Evolutionary conservation across 2,888 invertebrate genomes (phyloP), one percentile per base, ranked within the genome.

Genomic region (Sinopyrophorus schimmeli): DNA sequence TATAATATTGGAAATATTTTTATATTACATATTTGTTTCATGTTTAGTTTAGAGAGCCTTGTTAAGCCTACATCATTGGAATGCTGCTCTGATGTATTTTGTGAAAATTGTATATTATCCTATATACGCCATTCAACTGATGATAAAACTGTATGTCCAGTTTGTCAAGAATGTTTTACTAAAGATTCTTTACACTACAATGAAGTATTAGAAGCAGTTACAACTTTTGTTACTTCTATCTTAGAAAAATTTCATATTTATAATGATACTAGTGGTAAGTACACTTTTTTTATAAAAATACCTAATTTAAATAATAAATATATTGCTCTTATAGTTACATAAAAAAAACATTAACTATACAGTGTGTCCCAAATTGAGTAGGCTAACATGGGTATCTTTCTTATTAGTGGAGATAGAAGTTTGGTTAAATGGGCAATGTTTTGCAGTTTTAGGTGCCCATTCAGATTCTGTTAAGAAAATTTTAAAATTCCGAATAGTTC

Each of bases 71-170:
- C 48, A 15, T 24, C 47, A 47, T 11, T 57, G 26, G 26, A 11
- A 15, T 10, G 38, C 27, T 60, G 60, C 40, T 12, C 27, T 5
- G 58, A 60, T 38, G 20, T 50, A 12, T 60, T 55, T 32, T 60
- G 60, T 48, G 24, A 38, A 12, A 50, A 55, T 5, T 60, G 60
- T 35, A 52, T 55, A 39, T 28, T 39, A 27, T 38, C 40, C 3
- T 51, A 48, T 21, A 11, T 11, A 15, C 21, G 35, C 5, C 31
- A 37, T 31, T 20, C 34, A 5, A 6, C 23, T 5, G 26, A 18
- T 3, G 17, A 26, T 21, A 17, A 37, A 17, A 7, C 23, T n/a
- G 35, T 31, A 1, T 38, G 38, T 11, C 43, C 47, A 7, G 17
- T 52, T 11, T 42, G 43, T 15, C 39, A 30, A 24, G 15, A 15